phyloP scores from a whole-genome alignment of 1,140 invertebrate genomes.

The Aporrectodea caliginosa region DNA sequence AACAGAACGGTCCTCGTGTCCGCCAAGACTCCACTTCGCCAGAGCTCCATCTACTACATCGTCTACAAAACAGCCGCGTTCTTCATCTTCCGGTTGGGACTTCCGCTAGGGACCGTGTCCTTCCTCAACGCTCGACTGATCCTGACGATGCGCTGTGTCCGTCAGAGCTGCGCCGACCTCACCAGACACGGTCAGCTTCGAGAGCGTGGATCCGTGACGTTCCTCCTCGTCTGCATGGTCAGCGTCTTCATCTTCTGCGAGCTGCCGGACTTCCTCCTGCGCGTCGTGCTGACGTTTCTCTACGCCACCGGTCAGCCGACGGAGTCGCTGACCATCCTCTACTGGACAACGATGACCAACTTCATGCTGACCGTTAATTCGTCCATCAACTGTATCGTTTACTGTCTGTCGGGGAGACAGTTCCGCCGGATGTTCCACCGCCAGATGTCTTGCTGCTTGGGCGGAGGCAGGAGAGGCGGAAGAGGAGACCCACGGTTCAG shows the following conservation, averaged over 20 bases:
- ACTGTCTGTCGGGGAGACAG: slow-evolving; percentile 6
- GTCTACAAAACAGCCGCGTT: slow-evolving; percentile 25
- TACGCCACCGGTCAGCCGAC: slow-evolving; percentile 8
- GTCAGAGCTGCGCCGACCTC: background rate
- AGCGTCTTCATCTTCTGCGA: slow-evolving; percentile 25
- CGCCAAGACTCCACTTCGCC: slow-evolving; percentile 38
- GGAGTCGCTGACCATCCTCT: background rate
- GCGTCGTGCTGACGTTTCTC: background rate
- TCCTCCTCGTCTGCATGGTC: slow-evolving; percentile 22
- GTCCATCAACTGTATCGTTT: slow-evolving; percentile 26
- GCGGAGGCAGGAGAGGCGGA: background rate
- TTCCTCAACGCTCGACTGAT: slow-evolving; percentile 18
- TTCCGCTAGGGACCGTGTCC: slow-evolving; percentile 14
- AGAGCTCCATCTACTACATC: slow-evolving; percentile 29
- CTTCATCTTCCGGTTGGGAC: slow-evolving; percentile 21
- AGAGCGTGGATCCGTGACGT: background rate
- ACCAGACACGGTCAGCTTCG: background rate
- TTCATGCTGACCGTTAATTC: slow-evolving; percentile 28
- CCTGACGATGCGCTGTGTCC: slow-evolving; percentile 27
- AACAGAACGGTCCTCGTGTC: background rate
- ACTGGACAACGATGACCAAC: slow-evolving; percentile 19
- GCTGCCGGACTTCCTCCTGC: slow-evolving; percentile 20
- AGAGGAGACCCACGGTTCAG: background rate
- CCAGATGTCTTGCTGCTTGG: slow-evolving; percentile 10
- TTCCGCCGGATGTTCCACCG: slow-evolving; percentile 24